Base-by-base conservation (phyloP, 2,888 invertebrate species). In the Hemicrepidius hirtus region DNA sequence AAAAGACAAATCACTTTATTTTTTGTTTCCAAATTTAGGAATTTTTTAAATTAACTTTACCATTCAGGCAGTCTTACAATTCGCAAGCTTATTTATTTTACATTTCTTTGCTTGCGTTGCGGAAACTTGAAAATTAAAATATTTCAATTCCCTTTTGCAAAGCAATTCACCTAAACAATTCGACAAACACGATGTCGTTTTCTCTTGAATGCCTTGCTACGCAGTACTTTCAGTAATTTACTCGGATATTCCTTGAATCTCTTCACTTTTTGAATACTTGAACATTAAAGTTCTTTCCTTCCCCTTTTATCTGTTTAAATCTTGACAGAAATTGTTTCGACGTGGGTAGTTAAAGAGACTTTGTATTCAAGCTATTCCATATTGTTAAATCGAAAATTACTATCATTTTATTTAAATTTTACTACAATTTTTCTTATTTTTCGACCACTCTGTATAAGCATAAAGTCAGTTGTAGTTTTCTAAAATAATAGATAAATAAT, bases 201-300 rank as follows among this genome's bases (percentile, higher is more conserved):
- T 44, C 44, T 18, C 44, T 44, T 44, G 16, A 44, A 44, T 44
- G 44, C 10, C 44, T n/a, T 18, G 18, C 44, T 13, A 44, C 16
- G 44, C 44, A 18, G 44, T 44, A 18, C 44, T 44, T 44, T 16
- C 16, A 44, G 44, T 44, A 44, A 44, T 44, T 44, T 44, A 44
- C 3, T 18, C 44, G 18, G 32, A 53, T 53, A 53, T 53, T 53
- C 21, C 28, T 28, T 7, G 53, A 53, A 28, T 53, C 53, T 32
- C 28, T 53, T 53, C 53, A 53, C 53, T 28, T 53, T 24, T 53
- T 13, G 28, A 53, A 13, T 53, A 32, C 53, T 53, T 28, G 53
- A 13, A n/a, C 32, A 53, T 53, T 53, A 53, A 53, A 53, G 28
- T 53, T 53, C 12, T 10, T 24, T 24, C 24, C 13, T 53, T 46